phyloP scores from a whole-genome alignment of 2,113 vertebrate genomes.

The Entelurus aequoreus region DNA sequence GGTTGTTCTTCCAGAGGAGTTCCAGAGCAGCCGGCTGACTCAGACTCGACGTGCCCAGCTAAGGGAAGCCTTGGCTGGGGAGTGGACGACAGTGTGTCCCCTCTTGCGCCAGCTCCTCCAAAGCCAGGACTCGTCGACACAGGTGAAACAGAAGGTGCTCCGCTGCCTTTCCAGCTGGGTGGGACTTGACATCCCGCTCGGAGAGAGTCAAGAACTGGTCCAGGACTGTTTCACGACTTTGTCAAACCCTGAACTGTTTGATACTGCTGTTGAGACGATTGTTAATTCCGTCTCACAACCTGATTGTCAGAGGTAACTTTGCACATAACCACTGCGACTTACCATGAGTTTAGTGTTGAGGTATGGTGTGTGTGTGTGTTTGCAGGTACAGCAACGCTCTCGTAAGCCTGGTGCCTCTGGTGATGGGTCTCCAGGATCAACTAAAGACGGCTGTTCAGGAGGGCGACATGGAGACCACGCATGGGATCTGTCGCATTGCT shows the following conservation, averaged over 20 bases:
- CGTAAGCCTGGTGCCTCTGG: constrained; percentile 83
- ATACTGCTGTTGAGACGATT: constrained; percentile 90
- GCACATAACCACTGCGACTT: background rate
- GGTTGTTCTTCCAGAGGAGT: constrained; percentile 91
- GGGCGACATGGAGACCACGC: constrained; percentile 91
- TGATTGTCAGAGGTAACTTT: constrained; percentile 89
- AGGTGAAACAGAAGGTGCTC: constrained; percentile 80
- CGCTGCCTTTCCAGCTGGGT: constrained; percentile 94
- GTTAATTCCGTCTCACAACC: constrained; percentile 90
- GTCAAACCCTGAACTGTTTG: constrained; percentile 86
- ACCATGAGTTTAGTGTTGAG: background rate
- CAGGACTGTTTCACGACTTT: constrained; percentile 84
- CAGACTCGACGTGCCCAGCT: constrained; percentile 83
- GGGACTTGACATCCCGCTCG: constrained; percentile 82
- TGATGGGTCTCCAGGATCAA: constrained; percentile 88
- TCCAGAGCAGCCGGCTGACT: constrained; percentile 86
- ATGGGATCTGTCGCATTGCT: constrained; percentile 92
- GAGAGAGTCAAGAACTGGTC: constrained; percentile 85
- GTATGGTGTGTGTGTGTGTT: background rate
- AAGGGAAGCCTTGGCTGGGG: constrained; percentile 78
- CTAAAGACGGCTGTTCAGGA: constrained; percentile 84
- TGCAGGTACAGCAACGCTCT: constrained; percentile 85
- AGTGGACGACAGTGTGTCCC: constrained; percentile 83
- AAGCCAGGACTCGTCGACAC: constrained; percentile 78
- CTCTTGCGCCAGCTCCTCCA: constrained; percentile 88